A percentile compares a stretch with the other conserved stretches of the same genome.
Conservation (phyloP, 2,113 vertebrate genomes). For the Nyctibius bracteatus region DNA sequence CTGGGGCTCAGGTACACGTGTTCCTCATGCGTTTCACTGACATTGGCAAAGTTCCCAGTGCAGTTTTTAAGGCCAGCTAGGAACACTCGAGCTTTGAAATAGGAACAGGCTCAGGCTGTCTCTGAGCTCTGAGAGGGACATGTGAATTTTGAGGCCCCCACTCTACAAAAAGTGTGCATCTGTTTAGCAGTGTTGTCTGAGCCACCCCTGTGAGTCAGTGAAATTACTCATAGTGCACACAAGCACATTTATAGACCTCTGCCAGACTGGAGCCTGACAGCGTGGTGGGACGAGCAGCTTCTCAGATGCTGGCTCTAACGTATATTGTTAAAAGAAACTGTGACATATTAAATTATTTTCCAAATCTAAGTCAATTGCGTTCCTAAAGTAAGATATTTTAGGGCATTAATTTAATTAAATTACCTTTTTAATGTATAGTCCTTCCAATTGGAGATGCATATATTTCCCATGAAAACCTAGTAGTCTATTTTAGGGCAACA, state of each 20-base stretch:
- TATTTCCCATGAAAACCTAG: neutral
- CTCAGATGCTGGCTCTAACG: neutral
- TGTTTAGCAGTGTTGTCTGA: neutral
- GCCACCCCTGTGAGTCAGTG: neutral
- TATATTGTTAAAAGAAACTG: neutral
- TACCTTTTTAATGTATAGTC: neutral
- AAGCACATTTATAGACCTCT: neutral
- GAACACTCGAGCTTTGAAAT: neutral
- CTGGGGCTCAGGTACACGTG: neutral
- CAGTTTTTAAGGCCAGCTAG: accelerated
- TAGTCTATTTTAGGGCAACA: neutral
- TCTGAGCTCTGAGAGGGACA: neutral
- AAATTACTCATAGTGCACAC: neutral
- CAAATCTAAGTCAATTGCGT: neutral
- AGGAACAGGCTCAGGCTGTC: neutral
- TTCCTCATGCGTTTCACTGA: accelerated
- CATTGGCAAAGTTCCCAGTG: neutral
- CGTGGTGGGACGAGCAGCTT: neutral
- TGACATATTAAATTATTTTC: neutral
- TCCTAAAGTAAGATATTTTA: neutral
- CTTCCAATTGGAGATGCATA: accelerated
- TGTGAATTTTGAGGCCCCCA: neutral
- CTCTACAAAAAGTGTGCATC: neutral
- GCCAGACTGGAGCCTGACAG: conserved; percentile 1
- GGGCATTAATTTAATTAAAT: neutral